Base-by-base conservation (phyloP, 2,797 vertebrate genomes). In the Cheirogaleus major region DNA sequence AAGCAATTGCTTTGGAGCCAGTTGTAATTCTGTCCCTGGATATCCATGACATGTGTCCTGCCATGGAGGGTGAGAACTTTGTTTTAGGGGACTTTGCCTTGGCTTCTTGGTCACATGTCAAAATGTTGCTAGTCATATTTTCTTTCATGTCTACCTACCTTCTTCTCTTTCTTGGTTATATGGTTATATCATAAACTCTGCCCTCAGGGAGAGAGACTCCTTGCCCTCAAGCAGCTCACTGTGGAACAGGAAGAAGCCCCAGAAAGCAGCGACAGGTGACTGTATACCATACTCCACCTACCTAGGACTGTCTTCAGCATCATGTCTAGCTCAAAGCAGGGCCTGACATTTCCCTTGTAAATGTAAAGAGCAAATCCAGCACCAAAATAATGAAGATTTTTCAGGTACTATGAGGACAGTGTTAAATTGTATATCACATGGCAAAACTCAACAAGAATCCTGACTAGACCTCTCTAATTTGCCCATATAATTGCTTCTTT, bases 381-480 rank as follows among this genome's bases (percentile, higher is more conserved):
- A 7, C 38, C 18, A 78, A 7, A 25, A 57, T 52, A 55, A 45
- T 57, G 18, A 83, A 38, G 14, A 22, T 30, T 79, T 87, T 90
- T 41, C 9, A 87, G 43, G 10, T 20, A 72, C n/a, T 82, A 45
- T 45, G 63, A 70, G 27, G 15, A 83, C 43, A 81, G 52, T 63
- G 30, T 48, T 78, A 61, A 59, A 45, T 72, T 70, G 73, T 81
- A 57, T 57, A 48, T 5, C 48, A 43, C 27, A 45, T 35, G 30
- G 80, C 17, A 95, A 94, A 92, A 87, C 48, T 35, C 67, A 70
- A 8, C 22, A 73, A 84, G 35, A 95, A 90, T 72, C 25, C 27
- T 43, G 3, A 83, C 8, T 72, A 79, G 48, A 83, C n/a, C 18
- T 35, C 73, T 80, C 52, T n/a, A 61, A 52, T 48, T 61, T 93